Evolutionary conservation across 2,113 vertebrate genomes (phyloP).

Genomic region (Silurus glanis): DNA sequence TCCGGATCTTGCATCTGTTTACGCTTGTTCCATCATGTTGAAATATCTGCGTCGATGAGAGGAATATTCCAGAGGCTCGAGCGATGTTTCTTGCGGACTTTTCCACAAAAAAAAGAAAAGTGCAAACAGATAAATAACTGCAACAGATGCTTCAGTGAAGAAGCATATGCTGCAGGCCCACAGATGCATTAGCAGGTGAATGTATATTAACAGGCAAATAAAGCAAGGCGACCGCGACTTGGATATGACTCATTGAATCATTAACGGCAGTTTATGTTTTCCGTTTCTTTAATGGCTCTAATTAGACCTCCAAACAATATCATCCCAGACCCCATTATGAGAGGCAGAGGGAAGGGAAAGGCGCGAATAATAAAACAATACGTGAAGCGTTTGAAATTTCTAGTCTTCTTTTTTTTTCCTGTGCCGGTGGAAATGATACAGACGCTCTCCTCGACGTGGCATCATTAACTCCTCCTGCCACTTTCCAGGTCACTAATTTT

Average conservation of each 20-base stretch:
- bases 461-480: constrained; percentile 90
- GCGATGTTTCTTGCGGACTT: constrained; percentile 24
- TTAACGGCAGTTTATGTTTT: constrained; percentile 65
- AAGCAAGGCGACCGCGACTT: constrained; percentile 58
- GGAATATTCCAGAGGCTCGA: constrained; percentile 4
- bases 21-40: constrained; percentile 34
- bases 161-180: constrained; percentile 12
- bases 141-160: constrained; percentile 36
- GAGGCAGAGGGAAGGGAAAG: constrained; percentile 51
- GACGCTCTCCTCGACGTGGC: constrained; percentile 74
- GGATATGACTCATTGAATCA: constrained; percentile 69
- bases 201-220: constrained; percentile 54
- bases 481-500: constrained; percentile 99
- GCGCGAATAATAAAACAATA: constrained; percentile 56
- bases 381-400: constrained; percentile 61
- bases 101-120: constrained; percentile 49
- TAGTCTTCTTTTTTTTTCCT: constrained; percentile 61
- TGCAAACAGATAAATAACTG: constrained; percentile 47
- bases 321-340: constrained; percentile 63
- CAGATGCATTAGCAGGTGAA: constrained; percentile 42
- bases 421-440: constrained; percentile 74
- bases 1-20: constrained; percentile 25
- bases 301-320: constrained; percentile 72
- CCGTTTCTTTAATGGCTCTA: constrained; percentile 56
- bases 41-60: constrained; percentile 30